phyloP scores from a whole-genome alignment of 2,888 invertebrate species.

The Drosophila differens region DNA sequence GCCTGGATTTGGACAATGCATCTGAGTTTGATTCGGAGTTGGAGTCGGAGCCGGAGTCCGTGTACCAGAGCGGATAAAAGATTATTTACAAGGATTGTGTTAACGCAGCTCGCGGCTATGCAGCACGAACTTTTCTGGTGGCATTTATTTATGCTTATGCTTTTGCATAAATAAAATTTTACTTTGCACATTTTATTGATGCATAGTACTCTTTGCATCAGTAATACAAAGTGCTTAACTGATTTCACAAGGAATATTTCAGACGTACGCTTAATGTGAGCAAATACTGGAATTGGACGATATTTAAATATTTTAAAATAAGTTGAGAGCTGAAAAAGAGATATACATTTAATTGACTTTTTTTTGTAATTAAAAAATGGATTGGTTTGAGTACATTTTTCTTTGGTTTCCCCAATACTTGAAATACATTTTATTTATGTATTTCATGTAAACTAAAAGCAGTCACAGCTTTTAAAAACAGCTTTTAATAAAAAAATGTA shows the following conservation, averaged over 20 bases:
- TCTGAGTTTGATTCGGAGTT: slow-evolving; percentile 44
- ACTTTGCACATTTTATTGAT: slow-evolving; percentile 33
- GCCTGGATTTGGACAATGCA: slow-evolving; percentile 65
- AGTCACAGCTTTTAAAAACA: too few species aligned
- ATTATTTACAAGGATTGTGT: slow-evolving; percentile 76
- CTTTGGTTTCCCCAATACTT: neutral
- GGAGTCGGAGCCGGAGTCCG: slow-evolving; percentile 44
- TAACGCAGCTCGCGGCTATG: slow-evolving; percentile 75
- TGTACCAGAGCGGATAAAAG: slow-evolving; percentile 61
- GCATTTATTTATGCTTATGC: slow-evolving; percentile 29
- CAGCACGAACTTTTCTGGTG: slow-evolving; percentile 68
- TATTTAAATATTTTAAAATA: neutral
- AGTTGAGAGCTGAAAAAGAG: neutral
- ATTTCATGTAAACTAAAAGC: too few species aligned
- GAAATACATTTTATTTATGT: neutral
- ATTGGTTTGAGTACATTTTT: neutral
- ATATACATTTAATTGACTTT: neutral
- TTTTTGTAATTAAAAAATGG: neutral
- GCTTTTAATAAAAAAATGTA: too few species aligned
- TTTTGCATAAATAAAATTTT: slow-evolving; percentile 5
- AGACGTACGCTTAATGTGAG: neutral
- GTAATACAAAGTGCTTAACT: neutral
- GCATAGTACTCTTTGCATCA: slow-evolving; percentile 13
- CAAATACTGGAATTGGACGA: neutral
- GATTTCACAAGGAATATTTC: neutral